These are phyloP conservation scores for Drosophila yooni DNA, from an alignment of 2,888 invertebrate species.

Conservation along the genomic window DNA sequence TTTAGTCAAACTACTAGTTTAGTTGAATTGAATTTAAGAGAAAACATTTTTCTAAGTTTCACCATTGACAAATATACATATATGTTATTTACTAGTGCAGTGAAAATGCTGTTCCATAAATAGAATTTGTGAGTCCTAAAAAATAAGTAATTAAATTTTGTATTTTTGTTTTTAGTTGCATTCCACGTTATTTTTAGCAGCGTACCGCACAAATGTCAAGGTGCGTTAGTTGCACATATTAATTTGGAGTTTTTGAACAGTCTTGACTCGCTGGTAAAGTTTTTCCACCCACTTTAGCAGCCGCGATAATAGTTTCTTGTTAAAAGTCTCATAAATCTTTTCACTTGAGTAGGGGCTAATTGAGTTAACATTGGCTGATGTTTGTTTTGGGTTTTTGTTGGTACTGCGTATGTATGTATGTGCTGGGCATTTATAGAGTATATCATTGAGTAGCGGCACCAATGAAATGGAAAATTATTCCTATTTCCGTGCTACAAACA, in stretches of 20 bases:
- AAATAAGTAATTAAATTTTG: constrained; percentile 23
- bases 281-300: constrained; percentile 47
- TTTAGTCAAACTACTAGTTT: background rate
- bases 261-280: constrained; percentile 18
- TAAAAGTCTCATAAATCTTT: constrained; percentile 57
- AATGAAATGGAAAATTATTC: constrained; percentile 54
- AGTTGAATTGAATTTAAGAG: background rate
- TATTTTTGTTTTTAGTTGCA: constrained; percentile 35
- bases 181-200: constrained; percentile 24
- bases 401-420: background rate
- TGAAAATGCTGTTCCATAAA: constrained; percentile 20
- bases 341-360: constrained; percentile 55
- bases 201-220: constrained; percentile 58
- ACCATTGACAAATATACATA: constrained; percentile 1
- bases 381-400: constrained; percentile 20
- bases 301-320: constrained; percentile 23
- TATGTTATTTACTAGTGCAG: constrained; percentile 2
- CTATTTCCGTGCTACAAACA: constrained; percentile 44
- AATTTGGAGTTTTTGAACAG: constrained; percentile 10
- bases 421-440: constrained; percentile 61
- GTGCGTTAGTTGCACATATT: constrained; percentile 44
- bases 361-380: constrained; percentile 58
- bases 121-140: constrained; percentile 9
- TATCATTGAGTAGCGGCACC: constrained; percentile 20
- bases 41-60: background rate